A percentile compares a stretch with the other conserved stretches of the same genome.
These are phyloP conservation scores for Cheilosia pagana DNA, from an alignment of 2,888 invertebrate genomes.

Conservation along the genomic window DNA sequence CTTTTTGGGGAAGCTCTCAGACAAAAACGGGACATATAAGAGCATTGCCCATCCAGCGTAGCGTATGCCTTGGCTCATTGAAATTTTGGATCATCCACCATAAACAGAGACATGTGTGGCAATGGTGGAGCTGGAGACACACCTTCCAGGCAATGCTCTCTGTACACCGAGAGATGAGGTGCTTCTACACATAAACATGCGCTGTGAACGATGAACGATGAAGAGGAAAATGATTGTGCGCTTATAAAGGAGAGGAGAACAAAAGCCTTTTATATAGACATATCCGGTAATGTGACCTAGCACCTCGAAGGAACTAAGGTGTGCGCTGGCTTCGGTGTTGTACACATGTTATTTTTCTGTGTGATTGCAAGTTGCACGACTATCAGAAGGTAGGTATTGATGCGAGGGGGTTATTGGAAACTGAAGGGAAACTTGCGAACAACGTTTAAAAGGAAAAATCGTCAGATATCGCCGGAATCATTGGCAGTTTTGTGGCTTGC, in stretches of 20 bases:
- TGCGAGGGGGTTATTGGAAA: neutral
- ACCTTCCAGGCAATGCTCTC: conserved; percentile 66
- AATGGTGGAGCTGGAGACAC: conserved; percentile 41
- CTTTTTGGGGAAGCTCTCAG: conserved; percentile 60
- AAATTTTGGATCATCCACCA: conserved; percentile 65
- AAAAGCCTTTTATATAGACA: conserved; percentile 73
- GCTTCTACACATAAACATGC: conserved; percentile 46
- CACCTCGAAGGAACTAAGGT: conserved; percentile 69
- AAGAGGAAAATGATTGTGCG: neutral
- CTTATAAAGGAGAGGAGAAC: conserved; percentile 58
- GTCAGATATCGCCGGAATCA: too few relatives aligned
- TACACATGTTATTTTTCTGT: conserved; percentile 1
- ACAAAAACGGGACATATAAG: conserved; percentile 23
- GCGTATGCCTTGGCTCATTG: conserved; percentile 62
- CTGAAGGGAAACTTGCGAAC: neutral
- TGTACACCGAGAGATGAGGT: conserved; percentile 31
- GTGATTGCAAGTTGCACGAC: neutral
- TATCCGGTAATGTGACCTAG: conserved; percentile 74
- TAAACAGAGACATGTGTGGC: conserved; percentile 52
- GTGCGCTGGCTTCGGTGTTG: conserved; percentile 25
- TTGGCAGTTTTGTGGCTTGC: too few relatives aligned
- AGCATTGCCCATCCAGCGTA: neutral
- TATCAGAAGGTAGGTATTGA: neutral
- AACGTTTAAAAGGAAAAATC: neutral
- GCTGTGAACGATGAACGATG: conserved; percentile 38